A percentile compares a stretch with the other conserved stretches of the same genome.
Conservation (phyloP, 1,140 invertebrate species). For the Charaxes varanes region DNA sequence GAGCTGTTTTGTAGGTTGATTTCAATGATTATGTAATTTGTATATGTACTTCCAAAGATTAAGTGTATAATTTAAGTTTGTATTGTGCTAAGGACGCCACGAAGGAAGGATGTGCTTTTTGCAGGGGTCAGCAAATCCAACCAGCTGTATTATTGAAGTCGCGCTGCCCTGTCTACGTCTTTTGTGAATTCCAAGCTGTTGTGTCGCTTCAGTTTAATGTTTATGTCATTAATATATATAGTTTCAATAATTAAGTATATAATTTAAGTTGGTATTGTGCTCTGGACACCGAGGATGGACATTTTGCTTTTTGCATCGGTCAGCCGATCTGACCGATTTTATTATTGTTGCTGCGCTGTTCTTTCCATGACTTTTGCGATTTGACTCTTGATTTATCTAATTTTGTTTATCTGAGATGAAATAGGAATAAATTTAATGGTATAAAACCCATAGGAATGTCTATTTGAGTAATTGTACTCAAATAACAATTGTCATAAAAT, state of each 20-base stretch:
- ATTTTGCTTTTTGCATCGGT: conserved; percentile 60
- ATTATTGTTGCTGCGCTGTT: conserved; percentile 45
- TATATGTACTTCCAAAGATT: no score
- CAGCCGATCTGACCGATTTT: conserved; percentile 52
- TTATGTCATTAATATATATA: no score
- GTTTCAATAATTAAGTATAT: no score
- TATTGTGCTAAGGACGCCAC: conserved; percentile 56
- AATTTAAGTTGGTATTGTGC: conserved; percentile 69
- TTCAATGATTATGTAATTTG: no score
- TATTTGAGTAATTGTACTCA: no score
- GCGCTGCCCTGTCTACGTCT: conserved; percentile 38
- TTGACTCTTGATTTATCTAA: no score
- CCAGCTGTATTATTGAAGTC: conserved; percentile 56
- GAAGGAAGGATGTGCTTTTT: conserved; percentile 60
- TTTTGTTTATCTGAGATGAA: no score
- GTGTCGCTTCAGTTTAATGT: no score
- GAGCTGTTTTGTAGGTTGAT: no score
- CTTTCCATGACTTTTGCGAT: conserved; percentile 43
- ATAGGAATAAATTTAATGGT: no score
- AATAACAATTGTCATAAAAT: no score
- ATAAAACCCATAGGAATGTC: no score
- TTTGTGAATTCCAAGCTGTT: conserved; percentile 29
- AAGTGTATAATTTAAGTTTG: conserved; percentile 68
- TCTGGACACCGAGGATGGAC: conserved; percentile 42
- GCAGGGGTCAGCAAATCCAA: conserved; percentile 49